These are phyloP conservation scores for Limnothrissa miodon DNA, from an alignment of 2,113 vertebrate genomes.

Conservation along the genomic window DNA sequence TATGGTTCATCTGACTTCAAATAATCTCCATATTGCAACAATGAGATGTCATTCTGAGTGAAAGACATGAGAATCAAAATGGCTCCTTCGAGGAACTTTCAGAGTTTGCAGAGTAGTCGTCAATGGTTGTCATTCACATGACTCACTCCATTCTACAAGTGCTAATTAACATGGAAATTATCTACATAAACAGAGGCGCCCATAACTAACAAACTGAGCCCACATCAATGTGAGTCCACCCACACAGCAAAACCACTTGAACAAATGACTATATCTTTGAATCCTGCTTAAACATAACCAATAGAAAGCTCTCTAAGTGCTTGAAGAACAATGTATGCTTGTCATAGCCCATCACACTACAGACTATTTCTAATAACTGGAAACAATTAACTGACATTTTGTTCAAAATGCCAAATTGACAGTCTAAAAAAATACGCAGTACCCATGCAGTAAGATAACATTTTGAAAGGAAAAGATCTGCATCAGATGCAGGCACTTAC, in stretches of 20 bases:
- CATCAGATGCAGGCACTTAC: too few species aligned
- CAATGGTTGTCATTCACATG: not conserved
- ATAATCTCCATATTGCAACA: not conserved
- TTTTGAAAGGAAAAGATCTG: not conserved
- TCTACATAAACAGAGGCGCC: not conserved
- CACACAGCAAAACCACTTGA: conserved; percentile 11
- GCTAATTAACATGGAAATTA: not conserved
- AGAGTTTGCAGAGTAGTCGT: not conserved
- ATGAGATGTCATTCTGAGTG: not conserved
- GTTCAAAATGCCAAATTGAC: not conserved
- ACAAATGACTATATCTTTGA: not conserved
- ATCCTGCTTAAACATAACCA: not conserved
- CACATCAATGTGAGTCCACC: conserved; percentile 21
- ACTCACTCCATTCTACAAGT: not conserved
- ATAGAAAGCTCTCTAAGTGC: not conserved
- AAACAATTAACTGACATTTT: not conserved
- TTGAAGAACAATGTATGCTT: not conserved
- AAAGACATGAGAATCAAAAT: not conserved
- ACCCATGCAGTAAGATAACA: not conserved
- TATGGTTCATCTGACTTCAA: not conserved
- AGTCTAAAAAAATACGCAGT: not conserved
- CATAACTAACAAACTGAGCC: conserved; percentile 12
- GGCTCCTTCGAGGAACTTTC: not conserved
- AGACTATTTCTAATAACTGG: not conserved
- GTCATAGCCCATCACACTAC: not conserved